phyloP scores from a whole-genome alignment of 2,113 vertebrate species.

The Hydrolagus affinis region DNA sequence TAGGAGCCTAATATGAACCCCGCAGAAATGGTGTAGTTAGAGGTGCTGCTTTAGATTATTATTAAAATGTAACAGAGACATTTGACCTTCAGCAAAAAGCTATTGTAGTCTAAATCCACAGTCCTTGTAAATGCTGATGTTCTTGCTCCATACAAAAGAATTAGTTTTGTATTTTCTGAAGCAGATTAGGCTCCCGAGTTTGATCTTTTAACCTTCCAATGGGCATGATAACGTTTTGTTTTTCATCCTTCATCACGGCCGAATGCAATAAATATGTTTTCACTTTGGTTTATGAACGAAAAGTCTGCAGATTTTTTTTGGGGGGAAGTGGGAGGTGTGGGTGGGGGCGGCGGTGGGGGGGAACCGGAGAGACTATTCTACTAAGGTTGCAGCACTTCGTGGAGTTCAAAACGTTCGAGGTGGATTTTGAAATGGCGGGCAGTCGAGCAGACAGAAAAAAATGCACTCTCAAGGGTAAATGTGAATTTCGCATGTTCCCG shows the following conservation, averaged over 20 bases:
- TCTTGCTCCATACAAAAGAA: slow-evolving; percentile 25
- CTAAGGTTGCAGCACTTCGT: neutral
- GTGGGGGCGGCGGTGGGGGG: too few species aligned
- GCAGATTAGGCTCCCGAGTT: slow-evolving; percentile 6
- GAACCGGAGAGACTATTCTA: too few species aligned
- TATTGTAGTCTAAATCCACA: slow-evolving; percentile 54
- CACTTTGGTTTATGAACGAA: neutral
- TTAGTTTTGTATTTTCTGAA: slow-evolving; percentile 20
- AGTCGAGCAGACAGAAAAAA: too few species aligned
- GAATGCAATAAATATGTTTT: neutral
- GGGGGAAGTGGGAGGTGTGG: neutral
- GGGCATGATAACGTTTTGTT: neutral
- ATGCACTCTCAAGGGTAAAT: slow-evolving; percentile 11
- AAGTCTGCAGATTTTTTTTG: neutral
- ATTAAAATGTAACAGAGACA: slow-evolving; percentile 71
- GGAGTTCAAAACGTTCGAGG: neutral
- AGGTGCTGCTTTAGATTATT: slow-evolving; percentile 69
- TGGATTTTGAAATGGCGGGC: neutral
- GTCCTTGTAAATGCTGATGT: slow-evolving; percentile 34
- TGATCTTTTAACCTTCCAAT: slow-evolving; percentile 8
- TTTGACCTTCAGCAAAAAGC: slow-evolving; percentile 82
- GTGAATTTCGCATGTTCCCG: neutral
- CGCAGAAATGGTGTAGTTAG: slow-evolving; percentile 63
- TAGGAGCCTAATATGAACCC: slow-evolving; percentile 73
- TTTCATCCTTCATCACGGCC: neutral